A percentile compares a stretch with the other conserved stretches of the same genome.
Evolutionary conservation across 1,140 invertebrate species (phyloP).

Genomic region (Macrotrachela quadricornifera): DNA sequence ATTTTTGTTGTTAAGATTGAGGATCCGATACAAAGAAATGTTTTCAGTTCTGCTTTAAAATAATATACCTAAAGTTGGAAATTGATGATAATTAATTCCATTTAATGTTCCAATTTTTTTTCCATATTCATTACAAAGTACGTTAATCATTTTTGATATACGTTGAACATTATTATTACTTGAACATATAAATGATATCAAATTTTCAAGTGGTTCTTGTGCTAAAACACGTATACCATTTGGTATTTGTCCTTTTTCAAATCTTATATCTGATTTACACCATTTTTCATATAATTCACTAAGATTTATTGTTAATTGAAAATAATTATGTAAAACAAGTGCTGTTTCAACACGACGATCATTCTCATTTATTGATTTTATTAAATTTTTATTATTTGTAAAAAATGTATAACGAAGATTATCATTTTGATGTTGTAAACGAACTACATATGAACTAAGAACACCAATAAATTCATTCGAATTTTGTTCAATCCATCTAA

Average conservation of each 20-base stretch:
- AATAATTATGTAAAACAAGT: neutral
- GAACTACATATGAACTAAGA: neutral
- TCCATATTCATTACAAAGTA: slow-evolving; percentile 61
- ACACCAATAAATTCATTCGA: slow-evolving; percentile 1
- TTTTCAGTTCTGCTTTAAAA: too few relatives aligned
- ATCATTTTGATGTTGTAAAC: neutral
- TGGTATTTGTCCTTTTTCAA: neutral
- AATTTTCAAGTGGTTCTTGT: slow-evolving; percentile 72
- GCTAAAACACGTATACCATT: slow-evolving; percentile 58
- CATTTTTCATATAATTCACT: neutral
- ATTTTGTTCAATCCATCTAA: neutral
- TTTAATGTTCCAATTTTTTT: slow-evolving; percentile 45
- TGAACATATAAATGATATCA: slow-evolving; percentile 88
- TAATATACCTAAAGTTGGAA: slow-evolving; percentile 40
- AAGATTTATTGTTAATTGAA: slow-evolving; percentile 1
- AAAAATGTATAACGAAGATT: neutral
- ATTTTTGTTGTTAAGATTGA: too few relatives aligned
- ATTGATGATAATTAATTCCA: slow-evolving; percentile 46
- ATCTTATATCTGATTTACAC: neutral
- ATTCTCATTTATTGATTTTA: neutral
- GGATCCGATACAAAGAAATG: too few relatives aligned
- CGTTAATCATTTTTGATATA: slow-evolving; percentile 64
- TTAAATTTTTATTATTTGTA: neutral
- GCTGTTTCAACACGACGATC: neutral
- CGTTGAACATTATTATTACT: slow-evolving; percentile 82